Conservation (phyloP, 2,888 invertebrate genomes). For the Balanococcus diminutus region DNA sequence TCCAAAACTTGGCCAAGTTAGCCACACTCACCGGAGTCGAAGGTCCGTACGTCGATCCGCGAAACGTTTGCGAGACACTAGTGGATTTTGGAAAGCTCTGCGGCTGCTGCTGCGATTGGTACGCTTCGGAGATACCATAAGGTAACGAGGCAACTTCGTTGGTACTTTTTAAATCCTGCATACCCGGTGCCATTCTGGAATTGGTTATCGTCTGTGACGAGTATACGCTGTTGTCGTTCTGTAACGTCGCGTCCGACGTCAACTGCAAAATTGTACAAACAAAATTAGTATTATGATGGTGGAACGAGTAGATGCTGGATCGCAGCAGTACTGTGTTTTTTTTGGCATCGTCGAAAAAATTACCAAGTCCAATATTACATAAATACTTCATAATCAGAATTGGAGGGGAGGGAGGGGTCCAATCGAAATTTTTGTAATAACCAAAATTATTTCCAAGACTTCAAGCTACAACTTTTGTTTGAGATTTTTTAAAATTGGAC, state of each 20-base stretch:
- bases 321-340: too few species aligned
- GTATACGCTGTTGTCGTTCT: conserved; percentile 49
- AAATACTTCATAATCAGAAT: too few species aligned
- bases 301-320: too few species aligned
- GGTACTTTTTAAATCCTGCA: conserved; percentile 45
- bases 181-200: conserved; percentile 46
- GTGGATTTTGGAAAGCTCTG: conserved; percentile 45
- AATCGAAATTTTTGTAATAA: too few species aligned
- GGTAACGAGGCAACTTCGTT: conserved; percentile 43
- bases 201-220: conserved; percentile 49
- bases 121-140: conserved; percentile 46
- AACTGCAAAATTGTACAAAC: conserved; percentile 2
- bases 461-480: too few species aligned
- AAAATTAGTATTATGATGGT: background rate
- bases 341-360: too few species aligned
- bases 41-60: conserved; percentile 27
- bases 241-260: conserved; percentile 38
- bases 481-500: too few species aligned
- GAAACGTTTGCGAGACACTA: conserved; percentile 30
- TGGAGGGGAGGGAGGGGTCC: too few species aligned
- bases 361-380: too few species aligned
- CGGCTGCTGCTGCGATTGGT: conserved; percentile 48
- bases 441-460: too few species aligned
- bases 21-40: conserved; percentile 24
- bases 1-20: background rate